Evolutionary conservation across 2,888 invertebrate genomes (phyloP).

Genomic region (Clanis bilineata): DNA sequence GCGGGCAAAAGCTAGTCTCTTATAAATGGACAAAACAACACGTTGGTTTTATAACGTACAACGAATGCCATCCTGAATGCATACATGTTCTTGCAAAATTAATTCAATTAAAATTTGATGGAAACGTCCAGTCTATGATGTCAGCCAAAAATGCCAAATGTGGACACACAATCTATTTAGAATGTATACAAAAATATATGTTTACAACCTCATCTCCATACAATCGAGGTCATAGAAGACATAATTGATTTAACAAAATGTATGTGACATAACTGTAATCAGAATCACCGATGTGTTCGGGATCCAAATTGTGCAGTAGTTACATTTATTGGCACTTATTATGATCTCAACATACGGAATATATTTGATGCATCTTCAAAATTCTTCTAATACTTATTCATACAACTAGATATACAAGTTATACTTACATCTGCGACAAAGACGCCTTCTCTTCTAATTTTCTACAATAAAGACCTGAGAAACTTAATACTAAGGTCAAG

Average conservation of each 20-base stretch:
- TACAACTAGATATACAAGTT: too few species aligned
- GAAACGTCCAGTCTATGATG: conserved; percentile 2
- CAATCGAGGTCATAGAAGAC: conserved; percentile 24
- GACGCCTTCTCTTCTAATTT: too few species aligned
- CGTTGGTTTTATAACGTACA: neutral
- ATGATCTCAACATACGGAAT: too few species aligned
- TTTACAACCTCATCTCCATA: conserved; percentile 23
- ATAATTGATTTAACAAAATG: neutral
- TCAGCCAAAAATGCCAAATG: neutral
- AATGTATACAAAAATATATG: conserved; percentile 9
- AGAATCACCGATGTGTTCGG: neutral
- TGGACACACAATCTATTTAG: neutral
- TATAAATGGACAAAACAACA: neutral
- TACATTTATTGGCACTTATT: too few species aligned
- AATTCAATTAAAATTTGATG: neutral
- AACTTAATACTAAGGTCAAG: too few species aligned
- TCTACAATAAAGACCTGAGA: too few species aligned
- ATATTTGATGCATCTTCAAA: too few species aligned
- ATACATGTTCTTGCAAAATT: neutral
- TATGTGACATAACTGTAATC: neutral
- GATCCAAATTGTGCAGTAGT: too few species aligned
- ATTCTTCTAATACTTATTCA: too few species aligned
- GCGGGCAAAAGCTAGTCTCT: too few species aligned
- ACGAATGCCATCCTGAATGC: neutral
- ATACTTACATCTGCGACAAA: too few species aligned